Evolutionary conservation across 2,888 invertebrate species (phyloP).

Genomic region (Limenitis camilla): DNA sequence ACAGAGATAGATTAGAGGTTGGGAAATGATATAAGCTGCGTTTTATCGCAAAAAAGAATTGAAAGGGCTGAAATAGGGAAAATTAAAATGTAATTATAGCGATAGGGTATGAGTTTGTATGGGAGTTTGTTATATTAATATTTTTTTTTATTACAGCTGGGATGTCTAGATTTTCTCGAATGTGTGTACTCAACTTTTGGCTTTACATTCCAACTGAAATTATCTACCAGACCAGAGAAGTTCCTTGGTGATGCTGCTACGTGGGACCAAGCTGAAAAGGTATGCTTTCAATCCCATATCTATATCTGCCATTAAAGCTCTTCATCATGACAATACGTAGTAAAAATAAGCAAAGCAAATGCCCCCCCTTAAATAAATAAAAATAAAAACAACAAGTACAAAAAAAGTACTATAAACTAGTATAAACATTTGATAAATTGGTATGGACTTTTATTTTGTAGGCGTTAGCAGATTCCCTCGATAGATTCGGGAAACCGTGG

Average conservation of each 20-base stretch:
- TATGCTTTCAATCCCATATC: conserved; percentile 31
- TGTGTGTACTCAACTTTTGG: conserved; percentile 93
- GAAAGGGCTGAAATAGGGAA: no score
- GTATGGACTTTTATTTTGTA: conserved; percentile 34
- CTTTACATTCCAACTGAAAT: conserved; percentile 92
- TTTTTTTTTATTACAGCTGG: conserved; percentile 34
- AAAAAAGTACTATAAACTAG: no score
- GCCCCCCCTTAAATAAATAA: background rate
- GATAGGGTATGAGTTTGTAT: background rate
- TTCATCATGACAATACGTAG: no score
- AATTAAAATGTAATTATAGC: no score
- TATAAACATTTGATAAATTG: no score
- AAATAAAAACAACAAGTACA: background rate
- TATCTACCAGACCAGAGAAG: conserved; percentile 97
- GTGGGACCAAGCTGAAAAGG: conserved; percentile 96
- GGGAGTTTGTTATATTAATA: background rate
- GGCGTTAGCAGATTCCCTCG: conserved; percentile 88
- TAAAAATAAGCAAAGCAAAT: background rate
- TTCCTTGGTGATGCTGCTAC: conserved; percentile 89
- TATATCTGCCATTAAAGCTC: no score
- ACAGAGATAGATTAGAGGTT: no score
- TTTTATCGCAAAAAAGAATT: no score
- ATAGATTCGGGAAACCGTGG: conserved; percentile 92
- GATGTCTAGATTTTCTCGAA: conserved; percentile 90
- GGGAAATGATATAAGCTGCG: no score